These are phyloP conservation scores for Echeneis naucrates DNA, from an alignment of 2,797 vertebrate genomes.

Conservation along the genomic window DNA sequence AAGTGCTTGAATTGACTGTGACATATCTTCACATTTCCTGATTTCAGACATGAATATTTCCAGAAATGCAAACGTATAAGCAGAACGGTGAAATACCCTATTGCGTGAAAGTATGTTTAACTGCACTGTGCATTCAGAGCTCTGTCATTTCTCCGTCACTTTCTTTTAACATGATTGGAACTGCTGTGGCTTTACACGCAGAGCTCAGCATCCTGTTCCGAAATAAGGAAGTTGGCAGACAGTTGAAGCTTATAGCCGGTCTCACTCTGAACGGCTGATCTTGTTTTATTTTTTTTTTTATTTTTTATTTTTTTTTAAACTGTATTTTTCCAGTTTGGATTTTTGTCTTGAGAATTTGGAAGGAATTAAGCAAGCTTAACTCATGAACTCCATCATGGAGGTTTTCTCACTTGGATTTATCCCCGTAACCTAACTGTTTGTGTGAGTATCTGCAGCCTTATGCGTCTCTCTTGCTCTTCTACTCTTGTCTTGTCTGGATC, in stretches of 20 bases:
- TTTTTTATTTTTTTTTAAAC: too few relatives aligned
- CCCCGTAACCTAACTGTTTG: constrained; percentile 47
- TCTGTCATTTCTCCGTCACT: constrained; percentile 39
- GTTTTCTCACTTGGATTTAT: constrained; percentile 66
- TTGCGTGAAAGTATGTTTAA: neutral
- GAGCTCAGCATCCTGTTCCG: constrained; percentile 89
- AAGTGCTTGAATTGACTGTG: constrained; percentile 36
- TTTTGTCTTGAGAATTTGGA: neutral
- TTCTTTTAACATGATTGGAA: constrained; percentile 54
- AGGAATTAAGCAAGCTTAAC: constrained; percentile 9
- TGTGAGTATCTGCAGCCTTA: constrained; percentile 37
- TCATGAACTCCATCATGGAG: constrained; percentile 67
- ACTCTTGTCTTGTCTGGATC: constrained; percentile 34
- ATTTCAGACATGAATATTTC: constrained; percentile 36
- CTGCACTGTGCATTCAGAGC: constrained; percentile 16
- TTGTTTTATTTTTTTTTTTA: constrained; percentile 11
- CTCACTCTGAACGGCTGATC: constrained; percentile 30
- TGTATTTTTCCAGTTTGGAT: neutral
- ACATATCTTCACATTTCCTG: constrained; percentile 57
- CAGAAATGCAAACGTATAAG: constrained; percentile 30
- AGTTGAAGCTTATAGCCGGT: constrained; percentile 39
- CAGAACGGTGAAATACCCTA: neutral
- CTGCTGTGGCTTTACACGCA: constrained; percentile 43
- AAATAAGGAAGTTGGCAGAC: constrained; percentile 86
- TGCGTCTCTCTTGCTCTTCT: constrained; percentile 42